phyloP scores from a whole-genome alignment of 1,140 invertebrate genomes.

The Diorhabda elongata region DNA sequence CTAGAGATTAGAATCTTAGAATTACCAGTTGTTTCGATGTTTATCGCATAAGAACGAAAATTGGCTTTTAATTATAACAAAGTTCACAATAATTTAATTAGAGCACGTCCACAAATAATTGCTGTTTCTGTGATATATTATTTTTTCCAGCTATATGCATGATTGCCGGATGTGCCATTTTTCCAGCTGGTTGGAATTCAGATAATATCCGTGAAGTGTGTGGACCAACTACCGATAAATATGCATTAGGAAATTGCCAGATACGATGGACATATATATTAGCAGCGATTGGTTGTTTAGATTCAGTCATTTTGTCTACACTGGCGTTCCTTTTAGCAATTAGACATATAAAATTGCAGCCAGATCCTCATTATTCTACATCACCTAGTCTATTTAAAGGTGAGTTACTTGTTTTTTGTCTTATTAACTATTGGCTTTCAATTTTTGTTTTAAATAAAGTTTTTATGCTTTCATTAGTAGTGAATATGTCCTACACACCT shows the following conservation, averaged over 20 bases:
- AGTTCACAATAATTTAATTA: too few relatives aligned
- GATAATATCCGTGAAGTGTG: constrained; percentile 79
- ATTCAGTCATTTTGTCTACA: constrained; percentile 82
- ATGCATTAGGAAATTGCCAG: constrained; percentile 74
- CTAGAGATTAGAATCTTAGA: too few relatives aligned
- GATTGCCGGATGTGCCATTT: constrained; percentile 80
- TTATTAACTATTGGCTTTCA: too few relatives aligned
- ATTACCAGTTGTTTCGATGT: too few relatives aligned
- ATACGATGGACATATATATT: constrained; percentile 94
- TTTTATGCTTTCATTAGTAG: too few relatives aligned
- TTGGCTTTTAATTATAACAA: too few relatives aligned
- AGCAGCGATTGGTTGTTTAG: constrained; percentile 86
- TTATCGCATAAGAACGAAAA: too few relatives aligned
- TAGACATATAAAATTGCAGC: constrained; percentile 77
- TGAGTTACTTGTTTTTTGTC: constrained; percentile 32
- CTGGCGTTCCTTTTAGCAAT: constrained; percentile 92
- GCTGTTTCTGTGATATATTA: background rate
- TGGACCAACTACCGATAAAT: constrained; percentile 69
- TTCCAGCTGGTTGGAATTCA: constrained; percentile 90
- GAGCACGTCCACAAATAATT: too few relatives aligned
- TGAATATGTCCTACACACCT: too few relatives aligned
- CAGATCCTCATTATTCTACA: constrained; percentile 67
- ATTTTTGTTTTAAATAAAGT: too few relatives aligned
- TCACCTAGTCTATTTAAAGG: constrained; percentile 58
- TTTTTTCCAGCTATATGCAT: constrained; percentile 66